Conservation (phyloP, 2,888 invertebrate species). For the Luperina testacea region DNA sequence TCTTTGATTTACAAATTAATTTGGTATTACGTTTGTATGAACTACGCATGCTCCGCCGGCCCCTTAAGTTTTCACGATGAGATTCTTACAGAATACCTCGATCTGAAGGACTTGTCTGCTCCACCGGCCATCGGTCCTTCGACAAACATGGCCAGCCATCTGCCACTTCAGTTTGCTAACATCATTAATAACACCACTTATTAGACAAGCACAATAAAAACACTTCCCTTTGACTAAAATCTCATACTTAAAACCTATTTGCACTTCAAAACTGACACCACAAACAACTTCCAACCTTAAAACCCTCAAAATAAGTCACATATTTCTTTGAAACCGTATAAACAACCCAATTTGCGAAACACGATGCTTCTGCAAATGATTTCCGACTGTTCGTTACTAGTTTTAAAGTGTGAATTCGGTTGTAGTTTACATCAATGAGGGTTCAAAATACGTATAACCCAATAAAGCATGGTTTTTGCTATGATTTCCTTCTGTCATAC, state of each 20-base stretch:
- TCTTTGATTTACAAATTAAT: too few relatives aligned
- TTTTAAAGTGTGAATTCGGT: constrained; percentile 6
- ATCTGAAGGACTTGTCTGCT: too few relatives aligned
- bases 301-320: not conserved
- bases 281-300: constrained; percentile 23
- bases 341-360: constrained; percentile 29
- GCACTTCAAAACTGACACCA: constrained; percentile 2
- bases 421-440: constrained; percentile 8
- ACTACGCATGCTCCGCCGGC: too few relatives aligned
- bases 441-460: constrained; percentile 29
- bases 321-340: not conserved
- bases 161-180: not conserved
- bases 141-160: not conserved
- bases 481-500: constrained; percentile 60
- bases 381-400: not conserved
- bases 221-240: constrained; percentile 29
- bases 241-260: constrained; percentile 30
- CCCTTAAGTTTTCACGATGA: too few relatives aligned
- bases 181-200: not conserved
- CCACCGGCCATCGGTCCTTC: too few relatives aligned
- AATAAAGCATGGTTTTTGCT: constrained; percentile 52
- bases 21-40: too few relatives aligned
- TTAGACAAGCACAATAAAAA: constrained; percentile 33
- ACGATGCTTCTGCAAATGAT: not conserved
- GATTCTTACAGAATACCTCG: too few relatives aligned